Base-by-base conservation (phyloP, 2,113 vertebrate species). In the Alouatta palliata region DNA sequence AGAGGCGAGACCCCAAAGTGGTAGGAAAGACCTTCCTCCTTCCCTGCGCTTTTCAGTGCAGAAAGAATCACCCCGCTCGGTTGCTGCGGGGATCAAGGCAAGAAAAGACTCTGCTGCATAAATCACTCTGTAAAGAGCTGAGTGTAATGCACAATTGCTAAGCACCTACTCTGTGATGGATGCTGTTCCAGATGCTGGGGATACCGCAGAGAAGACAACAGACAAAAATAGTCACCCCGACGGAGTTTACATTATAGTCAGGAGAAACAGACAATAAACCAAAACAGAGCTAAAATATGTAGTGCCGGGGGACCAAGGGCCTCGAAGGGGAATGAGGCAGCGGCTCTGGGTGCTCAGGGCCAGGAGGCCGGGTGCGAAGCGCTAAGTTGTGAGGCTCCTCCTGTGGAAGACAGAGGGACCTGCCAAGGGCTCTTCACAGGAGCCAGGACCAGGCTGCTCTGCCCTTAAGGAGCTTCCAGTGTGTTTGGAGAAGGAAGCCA, bases 281-380 rank as follows among this genome's bases (percentile, higher is more conserved):
- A 47, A 43, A 35, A 25, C 23, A 58, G 71, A 71, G 54, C 37
- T 23, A 4, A 68, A 37, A n/a, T 32, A 40, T 25, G 13, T 3
- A 61, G 58, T 4, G 5, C 40, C 54, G 5, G 43, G 35, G 76
- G 23, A 52, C 47, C 54, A 14, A 71, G 64, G 54, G 20, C 32
- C 0, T 0, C 0, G 35, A 19, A 49, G 43, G 17, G 61, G n/a
- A 27, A 20, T 4, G 4, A 47, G 12, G 23, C 1, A 9, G 47
- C 0, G 1, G 25, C 58, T 77, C 56, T 54, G 12, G 0, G 27
- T 21, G 82, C 4, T 7, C 68, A 20, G 61, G 5, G 61, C 61
- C 61, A 14, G 12, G 27, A 32, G 12, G 66, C 66, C 16, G 1
- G 66, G 30, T 68, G 7, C 16, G 16, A 68, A 68, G 32, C 3